phyloP scores from a whole-genome alignment of 2,888 invertebrate genomes.

The Ashinkailepas kermadecensis region DNA sequence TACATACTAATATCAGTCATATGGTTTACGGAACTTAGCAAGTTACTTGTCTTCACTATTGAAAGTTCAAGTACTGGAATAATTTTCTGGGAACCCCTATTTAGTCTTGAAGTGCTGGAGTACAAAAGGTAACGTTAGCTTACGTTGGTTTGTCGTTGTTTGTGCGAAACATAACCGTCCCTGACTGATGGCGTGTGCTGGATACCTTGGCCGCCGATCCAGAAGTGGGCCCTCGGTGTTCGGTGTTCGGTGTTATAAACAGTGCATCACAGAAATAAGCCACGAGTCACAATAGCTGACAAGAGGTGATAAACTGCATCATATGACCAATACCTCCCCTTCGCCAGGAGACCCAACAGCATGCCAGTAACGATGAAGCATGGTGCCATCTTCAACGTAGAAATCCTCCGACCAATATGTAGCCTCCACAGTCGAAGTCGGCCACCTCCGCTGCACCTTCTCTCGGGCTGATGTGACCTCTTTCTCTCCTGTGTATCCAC shows the following conservation, averaged over 20 bases:
- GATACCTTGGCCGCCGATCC: no score
- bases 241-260: slow-evolving; percentile 14
- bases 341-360: not conserved
- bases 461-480: not conserved
- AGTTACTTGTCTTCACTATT: no score
- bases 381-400: not conserved
- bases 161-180: no score
- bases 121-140: no score
- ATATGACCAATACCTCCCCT: not conserved
- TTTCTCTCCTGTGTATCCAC: not conserved
- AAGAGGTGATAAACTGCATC: slow-evolving; percentile 6
- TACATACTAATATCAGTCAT: no score
- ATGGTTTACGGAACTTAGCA: no score
- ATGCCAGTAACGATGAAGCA: not conserved
- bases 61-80: no score
- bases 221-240: not conserved
- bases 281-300: not conserved
- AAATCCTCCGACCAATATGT: not conserved
- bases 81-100: no score
- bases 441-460: not conserved
- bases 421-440: not conserved
- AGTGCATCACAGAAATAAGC: not conserved
- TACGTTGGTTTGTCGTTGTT: no score
- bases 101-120: no score
- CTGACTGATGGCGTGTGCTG: no score